phyloP scores from a whole-genome alignment of 2,113 vertebrate genomes.

The Chinchilla lanigera region DNA sequence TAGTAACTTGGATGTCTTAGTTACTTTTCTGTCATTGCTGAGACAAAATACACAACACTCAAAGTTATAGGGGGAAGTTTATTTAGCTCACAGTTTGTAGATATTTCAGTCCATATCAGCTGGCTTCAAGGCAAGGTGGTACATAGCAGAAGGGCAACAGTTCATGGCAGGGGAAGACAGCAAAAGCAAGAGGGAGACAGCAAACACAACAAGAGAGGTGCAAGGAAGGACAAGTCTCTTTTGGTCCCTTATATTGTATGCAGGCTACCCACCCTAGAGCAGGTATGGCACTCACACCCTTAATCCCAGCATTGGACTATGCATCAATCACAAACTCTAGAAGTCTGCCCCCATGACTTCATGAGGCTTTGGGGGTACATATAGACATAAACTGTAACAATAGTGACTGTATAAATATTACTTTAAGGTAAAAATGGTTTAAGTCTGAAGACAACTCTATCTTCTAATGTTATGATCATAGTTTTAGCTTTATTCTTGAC shows the following conservation, averaged over 20 bases:
- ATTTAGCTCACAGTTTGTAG: neutral
- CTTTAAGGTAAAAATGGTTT: neutral
- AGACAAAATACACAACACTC: neutral
- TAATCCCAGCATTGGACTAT: neutral
- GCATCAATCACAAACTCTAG: neutral
- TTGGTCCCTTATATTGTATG: neutral
- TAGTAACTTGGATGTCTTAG: neutral
- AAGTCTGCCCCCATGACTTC: neutral
- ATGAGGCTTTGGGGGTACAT: neutral
- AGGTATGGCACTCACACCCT: neutral
- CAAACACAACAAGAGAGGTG: too few species aligned
- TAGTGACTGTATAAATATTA: conserved; percentile 19
- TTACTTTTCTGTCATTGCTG: neutral
- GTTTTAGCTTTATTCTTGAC: neutral
- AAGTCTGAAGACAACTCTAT: conserved; percentile 17
- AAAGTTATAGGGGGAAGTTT: neutral
- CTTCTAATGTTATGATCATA: neutral
- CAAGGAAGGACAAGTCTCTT: neutral
- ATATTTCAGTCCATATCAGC: neutral
- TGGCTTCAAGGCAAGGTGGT: neutral
- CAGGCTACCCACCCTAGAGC: neutral
- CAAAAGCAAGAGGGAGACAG: neutral
- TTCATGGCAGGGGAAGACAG: neutral
- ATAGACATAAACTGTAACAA: neutral
- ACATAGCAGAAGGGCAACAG: neutral